Conservation (phyloP, 1,140 invertebrate genomes). For the Andricus grossulariae region DNA sequence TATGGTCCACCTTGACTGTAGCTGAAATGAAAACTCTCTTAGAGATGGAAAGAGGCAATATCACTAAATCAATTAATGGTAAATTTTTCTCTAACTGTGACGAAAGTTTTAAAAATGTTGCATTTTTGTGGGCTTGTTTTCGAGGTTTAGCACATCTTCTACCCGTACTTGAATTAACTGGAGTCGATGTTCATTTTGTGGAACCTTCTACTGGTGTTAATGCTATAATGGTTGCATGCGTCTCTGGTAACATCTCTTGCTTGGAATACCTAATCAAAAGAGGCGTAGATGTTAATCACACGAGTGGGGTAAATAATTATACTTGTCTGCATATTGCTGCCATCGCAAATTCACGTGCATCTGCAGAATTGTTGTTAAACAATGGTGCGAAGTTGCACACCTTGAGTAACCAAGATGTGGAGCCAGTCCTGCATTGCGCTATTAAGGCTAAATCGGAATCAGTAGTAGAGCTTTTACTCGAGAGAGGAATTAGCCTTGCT, state of each 20-base stretch:
- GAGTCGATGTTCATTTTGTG: conserved; percentile 60
- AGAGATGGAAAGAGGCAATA: conserved; percentile 69
- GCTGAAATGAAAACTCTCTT: conserved; percentile 68
- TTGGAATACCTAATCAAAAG: conserved; percentile 67
- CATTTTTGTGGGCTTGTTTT: conserved; percentile 69
- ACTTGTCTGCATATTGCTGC: conserved; percentile 79
- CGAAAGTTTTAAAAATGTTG: conserved; percentile 60
- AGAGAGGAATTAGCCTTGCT: conserved; percentile 78
- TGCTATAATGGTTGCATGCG: conserved; percentile 61
- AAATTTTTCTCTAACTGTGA: conserved; percentile 39
- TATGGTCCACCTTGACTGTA: conserved; percentile 69
- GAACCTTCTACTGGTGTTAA: conserved; percentile 68
- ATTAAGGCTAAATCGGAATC: conserved; percentile 76
- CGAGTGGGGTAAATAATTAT: conserved; percentile 73
- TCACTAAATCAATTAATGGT: conserved; percentile 40
- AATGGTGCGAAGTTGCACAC: conserved; percentile 71
- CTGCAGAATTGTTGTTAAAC: conserved; percentile 74
- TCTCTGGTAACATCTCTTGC: conserved; percentile 64
- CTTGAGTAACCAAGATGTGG: conserved; percentile 56
- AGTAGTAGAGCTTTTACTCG: conserved; percentile 78
- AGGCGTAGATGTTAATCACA: conserved; percentile 65
- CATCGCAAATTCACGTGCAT: conserved; percentile 75
- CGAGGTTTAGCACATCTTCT: conserved; percentile 62
- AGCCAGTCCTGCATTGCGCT: conserved; percentile 78
- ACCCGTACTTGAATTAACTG: conserved; percentile 61